Conservation (phyloP, 1,140 invertebrate species). For the Diuraphis noxia region DNA sequence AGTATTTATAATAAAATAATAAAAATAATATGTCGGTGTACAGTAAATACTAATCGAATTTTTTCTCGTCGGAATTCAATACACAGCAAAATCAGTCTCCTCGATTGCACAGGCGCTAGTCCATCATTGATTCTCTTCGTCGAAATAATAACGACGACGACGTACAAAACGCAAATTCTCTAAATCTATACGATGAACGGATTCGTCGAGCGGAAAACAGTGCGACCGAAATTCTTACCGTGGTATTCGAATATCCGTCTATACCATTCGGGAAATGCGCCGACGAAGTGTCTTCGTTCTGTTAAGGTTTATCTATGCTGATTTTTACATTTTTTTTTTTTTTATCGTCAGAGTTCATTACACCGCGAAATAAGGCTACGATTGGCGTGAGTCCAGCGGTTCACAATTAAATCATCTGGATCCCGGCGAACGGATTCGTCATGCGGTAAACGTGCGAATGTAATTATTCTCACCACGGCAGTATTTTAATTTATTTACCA, state of each 20-base stretch:
- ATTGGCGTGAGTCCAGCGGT: not conserved
- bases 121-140: not conserved
- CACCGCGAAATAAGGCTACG: not conserved
- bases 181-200: not conserved
- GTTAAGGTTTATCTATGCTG: not conserved
- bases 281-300: not conserved
- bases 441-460: not conserved
- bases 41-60: not conserved
- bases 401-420: not conserved
- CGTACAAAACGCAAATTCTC: not conserved
- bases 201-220: not conserved
- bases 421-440: not conserved
- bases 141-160: not conserved
- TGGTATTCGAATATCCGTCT: not conserved
- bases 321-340: not conserved
- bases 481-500: slow-evolving; percentile 12
- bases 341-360: not conserved
- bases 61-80: slow-evolving; percentile 1
- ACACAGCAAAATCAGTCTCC: not conserved
- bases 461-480: not conserved
- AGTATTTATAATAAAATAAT: not conserved
- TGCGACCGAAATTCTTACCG: not conserved
- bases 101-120: not conserved
- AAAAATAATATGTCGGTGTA: not conserved
- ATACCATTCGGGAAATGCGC: not conserved